Evolutionary conservation across 1,140 invertebrate species (phyloP).

Genomic region (Lithobius niger): DNA sequence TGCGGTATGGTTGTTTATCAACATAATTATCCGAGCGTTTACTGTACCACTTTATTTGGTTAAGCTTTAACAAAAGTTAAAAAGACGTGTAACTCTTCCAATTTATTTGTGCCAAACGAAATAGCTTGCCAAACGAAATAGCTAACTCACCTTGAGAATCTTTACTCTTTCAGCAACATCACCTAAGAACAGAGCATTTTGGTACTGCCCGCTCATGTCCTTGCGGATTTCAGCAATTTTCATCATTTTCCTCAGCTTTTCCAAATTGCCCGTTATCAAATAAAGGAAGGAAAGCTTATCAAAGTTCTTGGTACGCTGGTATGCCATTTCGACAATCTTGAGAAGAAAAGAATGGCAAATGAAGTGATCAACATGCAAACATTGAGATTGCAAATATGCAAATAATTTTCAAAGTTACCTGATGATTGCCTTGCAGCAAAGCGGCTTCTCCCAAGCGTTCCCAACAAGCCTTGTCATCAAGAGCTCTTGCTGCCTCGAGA

Average conservation of each 20-base stretch:
- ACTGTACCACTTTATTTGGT: too few relatives aligned
- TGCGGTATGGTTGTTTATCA: too few relatives aligned
- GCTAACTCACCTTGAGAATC: constrained; percentile 58
- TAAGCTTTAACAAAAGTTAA: constrained; percentile 8
- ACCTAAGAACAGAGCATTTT: constrained; percentile 80
- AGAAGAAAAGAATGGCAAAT: constrained; percentile 12
- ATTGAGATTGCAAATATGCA: neutral
- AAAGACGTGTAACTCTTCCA: neutral
- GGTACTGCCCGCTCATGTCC: constrained; percentile 91
- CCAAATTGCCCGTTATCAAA: constrained; percentile 94
- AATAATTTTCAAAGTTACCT: constrained; percentile 39
- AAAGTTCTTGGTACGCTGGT: constrained; percentile 98
- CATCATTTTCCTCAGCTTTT: constrained; percentile 97
- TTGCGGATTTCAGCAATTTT: constrained; percentile 95
- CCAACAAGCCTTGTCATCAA: constrained; percentile 94
- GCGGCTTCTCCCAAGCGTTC: constrained; percentile 91
- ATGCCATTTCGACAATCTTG: constrained; percentile 89
- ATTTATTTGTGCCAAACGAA: neutral
- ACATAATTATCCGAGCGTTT: too few relatives aligned
- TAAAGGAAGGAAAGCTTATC: constrained; percentile 97
- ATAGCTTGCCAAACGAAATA: constrained; percentile 4
- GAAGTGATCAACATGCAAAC: neutral
- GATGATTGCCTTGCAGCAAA: constrained; percentile 85
- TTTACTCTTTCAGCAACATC: constrained; percentile 82
- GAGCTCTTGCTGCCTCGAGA: constrained; percentile 75